These are phyloP conservation scores for Hemitrygon akajei DNA, from an alignment of 2,797 vertebrate species.

Conservation along the genomic window DNA sequence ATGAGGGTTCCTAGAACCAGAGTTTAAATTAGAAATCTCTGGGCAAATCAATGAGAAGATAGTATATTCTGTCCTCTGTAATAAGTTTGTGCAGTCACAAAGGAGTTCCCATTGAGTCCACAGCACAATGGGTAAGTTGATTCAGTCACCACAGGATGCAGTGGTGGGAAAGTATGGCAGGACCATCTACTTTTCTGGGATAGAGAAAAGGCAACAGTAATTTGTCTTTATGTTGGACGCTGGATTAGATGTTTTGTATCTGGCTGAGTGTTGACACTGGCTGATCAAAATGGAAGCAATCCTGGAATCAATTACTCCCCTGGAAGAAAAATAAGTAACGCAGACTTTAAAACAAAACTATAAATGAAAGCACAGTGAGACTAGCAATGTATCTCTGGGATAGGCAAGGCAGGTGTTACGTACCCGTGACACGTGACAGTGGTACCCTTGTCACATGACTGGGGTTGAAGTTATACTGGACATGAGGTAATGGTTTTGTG, in stretches of 20 bases:
- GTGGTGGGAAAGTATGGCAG: not conserved
- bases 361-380: not conserved
- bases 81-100: not conserved
- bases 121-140: not conserved
- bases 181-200: not conserved
- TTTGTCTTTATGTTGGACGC: not conserved
- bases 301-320: not conserved
- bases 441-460: no score
- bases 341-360: not conserved
- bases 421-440: no score
- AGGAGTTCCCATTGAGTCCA: not conserved
- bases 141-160: not conserved
- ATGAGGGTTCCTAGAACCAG: not conserved
- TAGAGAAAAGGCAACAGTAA: not conserved
- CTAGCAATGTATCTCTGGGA: not conserved
- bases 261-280: not conserved
- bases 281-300: not conserved
- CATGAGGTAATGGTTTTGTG: no score
- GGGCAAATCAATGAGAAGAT: not conserved
- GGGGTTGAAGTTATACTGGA: no score
- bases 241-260: not conserved
- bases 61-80: no score
- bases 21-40: not conserved
- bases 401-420: not conserved
- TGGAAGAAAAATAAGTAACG: not conserved